Evolutionary conservation across 2,113 vertebrate species (phyloP), one percentile per base, ranked within the genome.

Genomic region (Gymnorhina tibicen): DNA sequence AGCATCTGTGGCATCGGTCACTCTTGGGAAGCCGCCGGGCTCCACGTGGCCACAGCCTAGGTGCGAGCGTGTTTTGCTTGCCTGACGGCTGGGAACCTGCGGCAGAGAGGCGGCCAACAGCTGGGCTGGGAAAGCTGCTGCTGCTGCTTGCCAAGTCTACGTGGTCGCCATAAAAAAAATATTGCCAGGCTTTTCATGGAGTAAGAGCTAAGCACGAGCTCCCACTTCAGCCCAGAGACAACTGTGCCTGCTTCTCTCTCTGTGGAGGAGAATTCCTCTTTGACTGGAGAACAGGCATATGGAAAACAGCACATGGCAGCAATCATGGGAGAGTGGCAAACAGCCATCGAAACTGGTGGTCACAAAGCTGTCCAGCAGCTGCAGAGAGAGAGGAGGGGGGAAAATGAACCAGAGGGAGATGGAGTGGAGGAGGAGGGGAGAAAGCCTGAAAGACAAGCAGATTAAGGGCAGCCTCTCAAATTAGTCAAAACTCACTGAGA

Each of bases 311-410:
- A 96, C 94, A 95, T 87, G 93, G 94, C 95, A 95, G 89, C 84
- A 91, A 91, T 96, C 95, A 92, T 49, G 87, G 67, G 81, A 96
- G 92, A 95, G 89, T 92, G 95, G 94, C 95, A 95, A 95, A 37
- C 80, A 89, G 91, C 94, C 94, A 97, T 97, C 60, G 22, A 35
- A 63, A 93, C 77, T 89, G 89, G 87, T 95, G 84, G 94, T 92
- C 95, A 96, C 94, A 96, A 96, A 95, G 91, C 95, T 87, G 87
- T 95, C 94, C 89, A 87, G 94, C 95, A 95, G 95, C 94, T 96
- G 93, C 86, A 50, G 66, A n/a, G 75, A 46, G 80, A 49, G 39
- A 7, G 39, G 41, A 11, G 32, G n/a, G 14, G 42, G 49, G 37
- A 1, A 39, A 81, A 85, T 4, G 28, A 95, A 52, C 77, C 91